phyloP scores from a whole-genome alignment of 2,888 invertebrate genomes.

The Yponomeuta plumbellus region DNA sequence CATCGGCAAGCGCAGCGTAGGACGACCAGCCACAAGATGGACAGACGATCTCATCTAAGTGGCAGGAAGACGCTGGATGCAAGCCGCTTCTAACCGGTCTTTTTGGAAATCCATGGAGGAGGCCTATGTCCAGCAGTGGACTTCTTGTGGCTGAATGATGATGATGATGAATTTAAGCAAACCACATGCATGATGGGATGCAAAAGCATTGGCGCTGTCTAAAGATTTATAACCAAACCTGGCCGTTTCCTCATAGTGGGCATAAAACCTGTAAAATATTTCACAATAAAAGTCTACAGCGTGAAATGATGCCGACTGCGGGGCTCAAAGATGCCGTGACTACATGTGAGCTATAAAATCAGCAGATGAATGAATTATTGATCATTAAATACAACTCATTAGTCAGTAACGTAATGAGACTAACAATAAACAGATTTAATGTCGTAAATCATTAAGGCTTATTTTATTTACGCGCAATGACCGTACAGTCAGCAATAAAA shows the following conservation, averaged over 20 bases:
- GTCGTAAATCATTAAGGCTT: neutral
- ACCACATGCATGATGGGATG: no score
- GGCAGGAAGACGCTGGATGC: no score
- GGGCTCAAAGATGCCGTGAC: neutral
- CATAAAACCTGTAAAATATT: neutral
- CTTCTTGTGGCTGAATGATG: no score
- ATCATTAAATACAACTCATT: neutral
- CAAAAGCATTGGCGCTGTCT: no score
- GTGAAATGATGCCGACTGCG: neutral
- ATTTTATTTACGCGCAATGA: neutral
- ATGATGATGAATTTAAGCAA: no score
- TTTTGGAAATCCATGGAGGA: no score
- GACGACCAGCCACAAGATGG: no score
- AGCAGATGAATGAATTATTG: neutral
- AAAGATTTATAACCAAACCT: neutral
- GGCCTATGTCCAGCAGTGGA: no score
- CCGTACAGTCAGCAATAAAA: neutral
- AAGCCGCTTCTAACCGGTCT: no score
- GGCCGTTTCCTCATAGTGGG: neutral
- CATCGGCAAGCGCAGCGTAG: no score
- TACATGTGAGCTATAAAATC: neutral
- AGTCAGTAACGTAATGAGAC: neutral
- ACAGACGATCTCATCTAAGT: no score
- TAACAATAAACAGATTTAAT: neutral
- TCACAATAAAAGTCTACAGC: neutral